phyloP scores from a whole-genome alignment of 2,113 vertebrate genomes.

The Sylvilagus bachmani region DNA sequence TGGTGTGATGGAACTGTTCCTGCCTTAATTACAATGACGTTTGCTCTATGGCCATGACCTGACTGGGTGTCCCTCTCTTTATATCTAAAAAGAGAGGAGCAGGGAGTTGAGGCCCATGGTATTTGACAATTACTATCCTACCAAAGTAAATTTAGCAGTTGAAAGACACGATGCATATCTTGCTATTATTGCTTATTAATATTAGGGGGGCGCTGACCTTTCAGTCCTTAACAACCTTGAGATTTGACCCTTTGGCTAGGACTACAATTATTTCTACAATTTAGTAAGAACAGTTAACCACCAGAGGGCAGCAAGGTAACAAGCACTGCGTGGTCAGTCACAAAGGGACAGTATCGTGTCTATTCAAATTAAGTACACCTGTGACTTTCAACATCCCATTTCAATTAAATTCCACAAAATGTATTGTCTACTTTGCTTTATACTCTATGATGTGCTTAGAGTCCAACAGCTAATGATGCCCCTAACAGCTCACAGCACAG shows the following conservation, averaged over 20 bases:
- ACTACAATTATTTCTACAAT: neutral
- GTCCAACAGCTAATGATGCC: neutral
- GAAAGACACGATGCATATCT: neutral
- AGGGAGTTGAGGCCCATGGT: neutral
- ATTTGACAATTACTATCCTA: neutral
- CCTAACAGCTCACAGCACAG: neutral
- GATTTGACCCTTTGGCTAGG: neutral
- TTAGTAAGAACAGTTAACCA: slow-evolving; percentile 45
- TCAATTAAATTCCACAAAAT: neutral
- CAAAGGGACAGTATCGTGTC: neutral
- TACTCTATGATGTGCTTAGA: neutral
- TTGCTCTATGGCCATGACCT: neutral
- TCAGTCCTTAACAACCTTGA: neutral
- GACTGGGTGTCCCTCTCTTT: neutral
- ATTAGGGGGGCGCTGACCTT: neutral
- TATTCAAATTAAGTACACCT: neutral
- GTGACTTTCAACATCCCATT: slow-evolving; percentile 19
- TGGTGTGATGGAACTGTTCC: neutral
- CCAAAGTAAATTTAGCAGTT: neutral
- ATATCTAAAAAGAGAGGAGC: neutral
- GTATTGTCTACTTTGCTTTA: neutral
- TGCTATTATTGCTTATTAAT: neutral
- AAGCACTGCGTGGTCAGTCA: neutral
- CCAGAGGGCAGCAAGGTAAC: slow-evolving; percentile 66
- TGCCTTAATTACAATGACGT: neutral